phyloP scores from a whole-genome alignment of 2,888 invertebrate species.

The Phasia obesa region DNA sequence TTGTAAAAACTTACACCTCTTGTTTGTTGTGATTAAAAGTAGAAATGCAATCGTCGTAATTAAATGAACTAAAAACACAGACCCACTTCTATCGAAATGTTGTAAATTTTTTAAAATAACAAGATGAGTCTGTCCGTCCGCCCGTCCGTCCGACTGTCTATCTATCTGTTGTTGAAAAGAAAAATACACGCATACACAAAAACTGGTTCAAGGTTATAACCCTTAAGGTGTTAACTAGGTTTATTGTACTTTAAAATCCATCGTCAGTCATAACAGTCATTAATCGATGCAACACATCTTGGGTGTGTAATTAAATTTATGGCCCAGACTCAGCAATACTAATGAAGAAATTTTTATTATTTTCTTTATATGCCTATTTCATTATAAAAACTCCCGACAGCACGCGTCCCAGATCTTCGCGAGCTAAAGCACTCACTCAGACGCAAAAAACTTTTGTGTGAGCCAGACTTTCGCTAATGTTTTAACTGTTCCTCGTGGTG shows the following conservation, averaged over 20 bases:
- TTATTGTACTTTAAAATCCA: constrained; percentile 76
- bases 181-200: constrained; percentile 41
- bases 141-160: not conserved
- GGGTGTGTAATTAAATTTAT: constrained; percentile 8
- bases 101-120: constrained; percentile 20
- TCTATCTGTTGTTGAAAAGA: constrained; percentile 2
- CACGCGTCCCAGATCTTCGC: too few relatives aligned
- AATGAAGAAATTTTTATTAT: not conserved
- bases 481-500: too few relatives aligned
- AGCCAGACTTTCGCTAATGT: too few relatives aligned
- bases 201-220: constrained; percentile 79
- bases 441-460: not conserved
- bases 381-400: too few relatives aligned
- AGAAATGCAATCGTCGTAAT: constrained; percentile 34
- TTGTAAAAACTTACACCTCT: constrained; percentile 22
- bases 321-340: not conserved
- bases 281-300: constrained; percentile 36
- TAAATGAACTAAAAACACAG: constrained; percentile 38
- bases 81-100: constrained; percentile 27
- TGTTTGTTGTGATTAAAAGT: constrained; percentile 10
- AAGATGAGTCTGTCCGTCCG: too few relatives aligned
- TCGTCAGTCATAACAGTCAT: constrained; percentile 2
- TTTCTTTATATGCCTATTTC: too few relatives aligned
- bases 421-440: too few relatives aligned
- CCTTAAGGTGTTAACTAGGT: constrained; percentile 77